Conservation (phyloP, 1,140 invertebrate genomes). For the Phortica variegata region DNA sequence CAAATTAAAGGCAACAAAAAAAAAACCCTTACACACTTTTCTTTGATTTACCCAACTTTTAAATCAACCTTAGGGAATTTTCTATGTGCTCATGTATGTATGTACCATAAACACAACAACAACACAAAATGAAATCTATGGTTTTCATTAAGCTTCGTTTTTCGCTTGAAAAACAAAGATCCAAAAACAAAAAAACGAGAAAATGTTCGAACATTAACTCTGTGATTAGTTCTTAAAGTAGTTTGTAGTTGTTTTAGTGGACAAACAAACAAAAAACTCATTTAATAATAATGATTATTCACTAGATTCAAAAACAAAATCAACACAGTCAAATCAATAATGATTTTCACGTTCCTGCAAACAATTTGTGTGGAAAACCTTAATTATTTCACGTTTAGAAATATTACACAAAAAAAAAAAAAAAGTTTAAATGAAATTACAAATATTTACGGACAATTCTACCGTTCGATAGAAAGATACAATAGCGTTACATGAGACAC, state of each 20-base stretch:
- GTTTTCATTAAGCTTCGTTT: slow-evolving; percentile 49
- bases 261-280: neutral
- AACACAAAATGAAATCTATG: slow-evolving; percentile 39
- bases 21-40: neutral
- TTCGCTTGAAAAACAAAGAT: slow-evolving; percentile 12
- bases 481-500: slow-evolving; percentile 25
- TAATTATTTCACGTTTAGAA: slow-evolving; percentile 20
- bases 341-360: too few relatives aligned
- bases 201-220: slow-evolving; percentile 50
- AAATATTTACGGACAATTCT: slow-evolving; percentile 11
- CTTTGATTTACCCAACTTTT: neutral
- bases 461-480: slow-evolving; percentile 10
- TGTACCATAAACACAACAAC: slow-evolving; percentile 7
- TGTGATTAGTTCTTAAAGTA: slow-evolving; percentile 53
- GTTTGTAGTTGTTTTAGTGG: neutral
- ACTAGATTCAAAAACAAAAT: neutral
- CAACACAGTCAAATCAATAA: neutral
- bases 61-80: slow-evolving; percentile 39
- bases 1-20: neutral
- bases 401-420: slow-evolving; percentile 13
- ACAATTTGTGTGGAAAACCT: neutral
- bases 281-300: neutral
- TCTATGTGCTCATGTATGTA: slow-evolving; percentile 26
- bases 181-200: slow-evolving; percentile 4
- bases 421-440: slow-evolving; percentile 1